Percentiles rank a stretch among this genome's conserved stretches.
Conservation (phyloP, 2,797 vertebrate species). For the Anguilla obscura region DNA sequence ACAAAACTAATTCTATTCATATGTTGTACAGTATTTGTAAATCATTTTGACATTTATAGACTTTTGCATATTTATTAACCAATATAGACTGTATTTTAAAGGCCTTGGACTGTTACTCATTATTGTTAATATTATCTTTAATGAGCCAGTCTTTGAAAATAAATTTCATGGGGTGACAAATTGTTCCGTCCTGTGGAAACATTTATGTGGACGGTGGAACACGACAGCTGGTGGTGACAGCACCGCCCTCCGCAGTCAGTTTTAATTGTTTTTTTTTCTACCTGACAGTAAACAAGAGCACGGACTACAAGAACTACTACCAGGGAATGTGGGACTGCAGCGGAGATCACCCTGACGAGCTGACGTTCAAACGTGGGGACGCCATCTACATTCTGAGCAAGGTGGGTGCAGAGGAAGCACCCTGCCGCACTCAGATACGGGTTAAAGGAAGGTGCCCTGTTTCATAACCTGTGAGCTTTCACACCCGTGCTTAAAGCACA, state of each 20-base stretch:
- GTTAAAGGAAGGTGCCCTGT: neutral
- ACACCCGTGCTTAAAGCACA: slow-evolving; percentile 37
- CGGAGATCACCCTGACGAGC: slow-evolving; percentile 83
- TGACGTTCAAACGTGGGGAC: slow-evolving; percentile 94
- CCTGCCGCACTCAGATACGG: neutral
- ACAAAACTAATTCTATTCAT: neutral
- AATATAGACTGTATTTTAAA: neutral
- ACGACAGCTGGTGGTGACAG: neutral
- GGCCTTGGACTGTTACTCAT: neutral
- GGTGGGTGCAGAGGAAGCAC: slow-evolving; percentile 68
- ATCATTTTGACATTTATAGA: neutral
- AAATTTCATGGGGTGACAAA: neutral
- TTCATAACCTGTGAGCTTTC: slow-evolving; percentile 35
- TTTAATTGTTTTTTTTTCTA: neutral
- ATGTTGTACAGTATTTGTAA: neutral
- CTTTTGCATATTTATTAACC: neutral
- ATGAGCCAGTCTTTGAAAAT: neutral
- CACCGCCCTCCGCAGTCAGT: neutral
- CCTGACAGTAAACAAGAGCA: slow-evolving; percentile 70
- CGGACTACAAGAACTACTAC: slow-evolving; percentile 90
- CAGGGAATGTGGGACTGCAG: slow-evolving; percentile 92
- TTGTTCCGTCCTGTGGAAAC: neutral
- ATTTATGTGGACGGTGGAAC: neutral
- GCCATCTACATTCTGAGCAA: slow-evolving; percentile 95
- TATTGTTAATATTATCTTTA: neutral